Conservation (phyloP, 2,113 vertebrate genomes). For the Pollimyrus isidori region DNA sequence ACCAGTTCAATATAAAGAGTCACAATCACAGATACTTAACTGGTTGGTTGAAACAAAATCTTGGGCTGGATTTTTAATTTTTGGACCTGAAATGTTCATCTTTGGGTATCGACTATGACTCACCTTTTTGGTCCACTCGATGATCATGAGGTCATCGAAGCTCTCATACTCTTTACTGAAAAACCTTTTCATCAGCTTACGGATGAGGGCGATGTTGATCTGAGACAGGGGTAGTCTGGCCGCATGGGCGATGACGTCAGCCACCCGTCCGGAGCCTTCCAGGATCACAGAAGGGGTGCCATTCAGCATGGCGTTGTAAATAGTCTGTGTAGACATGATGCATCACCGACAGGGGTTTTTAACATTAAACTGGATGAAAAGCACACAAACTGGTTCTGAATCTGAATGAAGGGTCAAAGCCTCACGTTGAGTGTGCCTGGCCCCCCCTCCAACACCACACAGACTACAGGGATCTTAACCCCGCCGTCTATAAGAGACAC, state of each 20-base stretch:
- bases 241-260: conserved; percentile 82
- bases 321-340: conserved; percentile 62
- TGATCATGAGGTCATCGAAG: conserved; percentile 60
- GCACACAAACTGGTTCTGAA: background rate
- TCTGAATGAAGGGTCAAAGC: background rate
- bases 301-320: conserved; percentile 77
- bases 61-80: background rate
- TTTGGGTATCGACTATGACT: background rate
- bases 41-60: background rate
- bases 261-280: conserved; percentile 86
- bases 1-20: background rate
- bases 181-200: conserved; percentile 64
- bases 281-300: conserved; percentile 84
- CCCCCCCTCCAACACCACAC: conserved; percentile 89
- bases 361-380: conserved; percentile 3
- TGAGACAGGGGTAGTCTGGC: conserved; percentile 58
- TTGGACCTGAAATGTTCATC: background rate
- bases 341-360: background rate
- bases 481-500: conserved; percentile 45
- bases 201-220: conserved; percentile 70
- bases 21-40: background rate
- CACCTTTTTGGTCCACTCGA: conserved; percentile 93
- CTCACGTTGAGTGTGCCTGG: conserved; percentile 85
- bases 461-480: conserved; percentile 84
- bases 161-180: conserved; percentile 68